A percentile compares a stretch with the other conserved stretches of the same genome.
phyloP scores from a whole-genome alignment of 2,888 invertebrate species.

The Rotaria macrura region DNA sequence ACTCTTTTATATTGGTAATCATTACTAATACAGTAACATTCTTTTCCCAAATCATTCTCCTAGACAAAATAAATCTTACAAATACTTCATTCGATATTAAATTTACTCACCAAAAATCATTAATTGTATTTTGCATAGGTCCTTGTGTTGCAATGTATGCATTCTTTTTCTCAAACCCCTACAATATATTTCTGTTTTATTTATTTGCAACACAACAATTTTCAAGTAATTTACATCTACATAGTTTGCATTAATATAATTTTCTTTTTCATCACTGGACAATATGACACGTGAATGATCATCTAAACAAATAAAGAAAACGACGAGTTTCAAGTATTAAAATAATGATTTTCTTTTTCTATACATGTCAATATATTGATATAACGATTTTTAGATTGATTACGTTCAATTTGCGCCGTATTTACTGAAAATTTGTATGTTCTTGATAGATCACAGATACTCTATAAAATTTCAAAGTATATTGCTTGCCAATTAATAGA shows the following conservation, averaged over 20 bases:
- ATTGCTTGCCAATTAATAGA: too few relatives aligned
- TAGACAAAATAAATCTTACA: background rate
- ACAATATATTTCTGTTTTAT: constrained; percentile 33
- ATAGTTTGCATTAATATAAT: constrained; percentile 91
- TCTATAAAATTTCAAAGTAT: constrained; percentile 37
- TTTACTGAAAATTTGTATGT: constrained; percentile 32
- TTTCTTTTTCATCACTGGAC: constrained; percentile 63
- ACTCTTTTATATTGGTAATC: constrained; percentile 90
- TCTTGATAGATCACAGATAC: constrained; percentile 38
- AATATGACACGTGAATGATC: constrained; percentile 81
- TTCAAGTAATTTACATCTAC: constrained; percentile 60
- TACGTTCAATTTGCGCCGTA: constrained; percentile 66
- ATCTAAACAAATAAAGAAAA: constrained; percentile 41
- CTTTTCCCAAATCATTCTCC: constrained; percentile 88
- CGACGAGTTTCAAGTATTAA: background rate
- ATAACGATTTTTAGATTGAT: constrained; percentile 84
- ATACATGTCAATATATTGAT: constrained; percentile 80
- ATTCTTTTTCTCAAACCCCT: constrained; percentile 63
- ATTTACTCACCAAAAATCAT: constrained; percentile 69
- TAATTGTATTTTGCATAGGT: constrained; percentile 79
- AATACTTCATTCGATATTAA: background rate
- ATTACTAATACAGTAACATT: constrained; percentile 82
- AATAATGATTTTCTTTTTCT: too few relatives aligned
- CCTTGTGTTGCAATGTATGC: constrained; percentile 93
- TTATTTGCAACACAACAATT: background rate